A percentile compares a stretch with the other conserved stretches of the same genome.
These are phyloP conservation scores for Papilio aristodemus DNA, from an alignment of 1,140 invertebrate genomes.

Conservation along the genomic window DNA sequence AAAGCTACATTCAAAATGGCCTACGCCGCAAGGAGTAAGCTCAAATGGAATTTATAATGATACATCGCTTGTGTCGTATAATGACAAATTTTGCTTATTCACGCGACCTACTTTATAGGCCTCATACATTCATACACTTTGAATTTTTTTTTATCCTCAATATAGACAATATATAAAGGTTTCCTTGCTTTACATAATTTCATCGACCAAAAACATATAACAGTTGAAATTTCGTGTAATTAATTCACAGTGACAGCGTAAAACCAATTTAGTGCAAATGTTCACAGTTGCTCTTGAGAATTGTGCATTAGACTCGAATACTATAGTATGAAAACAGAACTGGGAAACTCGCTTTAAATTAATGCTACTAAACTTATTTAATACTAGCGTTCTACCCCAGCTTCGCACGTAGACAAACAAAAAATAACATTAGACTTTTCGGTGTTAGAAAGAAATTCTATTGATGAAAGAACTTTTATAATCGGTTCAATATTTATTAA, in stretches of 20 bases:
- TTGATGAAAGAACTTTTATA: too few relatives aligned
- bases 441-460: too few relatives aligned
- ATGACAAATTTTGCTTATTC: constrained; percentile 1
- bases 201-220: background rate
- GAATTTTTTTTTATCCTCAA: background rate
- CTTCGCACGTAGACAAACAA: too few relatives aligned
- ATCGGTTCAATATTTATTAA: too few relatives aligned
- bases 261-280: constrained; percentile 23
- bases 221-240: constrained; percentile 10
- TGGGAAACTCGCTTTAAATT: constrained; percentile 12
- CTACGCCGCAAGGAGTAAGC: background rate
- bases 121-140: background rate
- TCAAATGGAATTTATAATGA: constrained; percentile 16
- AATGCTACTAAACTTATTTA: background rate
- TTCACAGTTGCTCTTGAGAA: constrained; percentile 27
- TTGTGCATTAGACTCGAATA: constrained; percentile 25
- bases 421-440: too few relatives aligned
- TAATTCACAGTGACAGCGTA: constrained; percentile 23
- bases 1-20: constrained; percentile 8
- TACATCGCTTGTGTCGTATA: background rate
- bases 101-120: background rate
- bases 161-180: too few relatives aligned
- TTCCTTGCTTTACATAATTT: too few relatives aligned
- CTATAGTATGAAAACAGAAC: background rate
- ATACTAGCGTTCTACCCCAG: background rate